Percentiles rank a stretch among this genome's conserved stretches.
Conservation (phyloP, 1,140 invertebrate species). For the Drosophila pseudoobscura region DNA sequence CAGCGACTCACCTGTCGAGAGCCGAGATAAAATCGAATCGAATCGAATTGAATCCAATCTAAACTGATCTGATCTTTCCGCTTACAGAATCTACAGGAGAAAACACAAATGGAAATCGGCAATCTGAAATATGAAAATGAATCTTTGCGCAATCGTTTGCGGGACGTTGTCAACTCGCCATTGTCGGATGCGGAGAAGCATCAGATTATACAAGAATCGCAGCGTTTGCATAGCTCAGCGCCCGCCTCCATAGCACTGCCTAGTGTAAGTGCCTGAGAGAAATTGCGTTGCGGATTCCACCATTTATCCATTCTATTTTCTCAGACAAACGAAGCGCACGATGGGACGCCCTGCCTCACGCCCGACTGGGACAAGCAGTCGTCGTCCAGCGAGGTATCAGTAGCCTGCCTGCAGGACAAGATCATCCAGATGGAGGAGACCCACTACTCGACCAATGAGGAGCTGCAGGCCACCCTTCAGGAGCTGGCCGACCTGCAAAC, state of each 20-base stretch:
- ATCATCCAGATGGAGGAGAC: conserved; percentile 90
- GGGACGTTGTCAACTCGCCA: conserved; percentile 90
- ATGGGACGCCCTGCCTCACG: conserved; percentile 86
- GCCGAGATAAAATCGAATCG: background rate
- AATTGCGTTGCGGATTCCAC: background rate
- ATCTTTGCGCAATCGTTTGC: conserved; percentile 88
- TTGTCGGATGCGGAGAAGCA: conserved; percentile 92
- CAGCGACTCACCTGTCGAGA: conserved; percentile 15
- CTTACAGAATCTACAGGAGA: conserved; percentile 84
- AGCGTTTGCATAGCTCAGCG: conserved; percentile 87
- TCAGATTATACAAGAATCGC: conserved; percentile 88
- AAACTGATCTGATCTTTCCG: conserved; percentile 25
- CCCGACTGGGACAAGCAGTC: conserved; percentile 96
- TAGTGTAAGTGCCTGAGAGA: conserved; percentile 83
- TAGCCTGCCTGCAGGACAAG: conserved; percentile 95
- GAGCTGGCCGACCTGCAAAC: conserved; percentile 95
- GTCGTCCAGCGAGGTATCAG: conserved; percentile 94
- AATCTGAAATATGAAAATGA: conserved; percentile 90
- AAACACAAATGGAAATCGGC: conserved; percentile 87
- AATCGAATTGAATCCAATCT: conserved; percentile 2
- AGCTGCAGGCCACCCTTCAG: conserved; percentile 96
- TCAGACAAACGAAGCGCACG: conserved; percentile 58
- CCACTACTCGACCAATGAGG: conserved; percentile 93
- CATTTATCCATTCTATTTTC: background rate
- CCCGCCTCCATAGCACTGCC: conserved; percentile 86